Percentiles rank a stretch among this genome's conserved stretches.
Evolutionary conservation across 2,797 vertebrate genomes (phyloP).

Genomic region (Orestias chungarensis): DNA sequence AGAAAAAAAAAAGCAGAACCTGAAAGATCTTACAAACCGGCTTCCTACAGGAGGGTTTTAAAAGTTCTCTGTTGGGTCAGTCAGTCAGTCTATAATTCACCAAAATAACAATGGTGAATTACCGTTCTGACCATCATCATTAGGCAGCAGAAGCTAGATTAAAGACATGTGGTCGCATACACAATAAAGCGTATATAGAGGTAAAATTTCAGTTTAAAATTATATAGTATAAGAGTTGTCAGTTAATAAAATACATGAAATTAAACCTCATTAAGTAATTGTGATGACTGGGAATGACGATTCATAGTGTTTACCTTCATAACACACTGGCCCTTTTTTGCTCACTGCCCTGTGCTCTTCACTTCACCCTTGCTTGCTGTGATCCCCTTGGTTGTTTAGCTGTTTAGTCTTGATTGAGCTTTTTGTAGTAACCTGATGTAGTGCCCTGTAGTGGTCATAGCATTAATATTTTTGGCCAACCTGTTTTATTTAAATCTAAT

Average conservation of each 20-base stretch:
- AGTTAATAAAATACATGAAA: neutral
- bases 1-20: too few species aligned
- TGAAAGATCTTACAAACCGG: too few species aligned
- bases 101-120: neutral
- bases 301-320: neutral
- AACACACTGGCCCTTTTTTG: neutral
- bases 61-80: neutral
- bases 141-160: neutral
- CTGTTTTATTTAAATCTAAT: too few species aligned
- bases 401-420: neutral
- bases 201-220: neutral
- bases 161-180: neutral
- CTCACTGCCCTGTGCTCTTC: neutral
- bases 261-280: neutral
- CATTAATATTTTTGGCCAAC: too few species aligned
- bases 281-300: neutral
- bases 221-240: neutral
- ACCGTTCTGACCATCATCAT: neutral
- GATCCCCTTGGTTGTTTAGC: neutral
- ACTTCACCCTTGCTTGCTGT: neutral
- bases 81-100: neutral
- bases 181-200: neutral
- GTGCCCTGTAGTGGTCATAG: too few species aligned
- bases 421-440: neutral
- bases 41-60: neutral